Base-by-base conservation (phyloP, 2,113 vertebrate species). In the Myanophis thanlyinensis region DNA sequence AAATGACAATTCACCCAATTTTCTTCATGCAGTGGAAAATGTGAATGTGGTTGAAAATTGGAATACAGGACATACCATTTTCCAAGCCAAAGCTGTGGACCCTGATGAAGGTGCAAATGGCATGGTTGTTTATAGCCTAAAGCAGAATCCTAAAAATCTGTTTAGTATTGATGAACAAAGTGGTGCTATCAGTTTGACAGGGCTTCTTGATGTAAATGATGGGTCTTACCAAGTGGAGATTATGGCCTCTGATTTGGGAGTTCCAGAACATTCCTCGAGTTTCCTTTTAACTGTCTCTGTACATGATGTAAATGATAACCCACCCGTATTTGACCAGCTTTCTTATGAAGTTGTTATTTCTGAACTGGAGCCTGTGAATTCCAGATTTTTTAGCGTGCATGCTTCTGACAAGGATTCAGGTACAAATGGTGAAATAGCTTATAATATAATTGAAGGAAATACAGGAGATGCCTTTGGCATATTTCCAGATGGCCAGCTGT, bases 401-500 rank as follows among this genome's bases (percentile, higher is more conserved):
- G 99, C 99, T 96, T 98, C 98, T 0, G 99, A 99, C 97, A 98
- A 98, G 96, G 99, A 99, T 95, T 98, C 99, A 0, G 99, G 99
- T 48, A 97, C 98, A 3, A 99, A 99, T 0, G 99, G 99, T 15
- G 99, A 99, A 97, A 98, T 99, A 88, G 98, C 98, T 80, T 99
- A 99, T 56, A 97, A 97, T 92, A 99, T 99, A 87, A 96, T 94
- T n/a, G 98, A 98, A 91, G 99, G 99, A 90, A 99, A 99, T 96
- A 96, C 96, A 0, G 98, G 98, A 49, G 98, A 99, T 30, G 98
- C 98, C 95, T 99, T 99, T 97, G 99, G 99, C 54, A 98, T 99
- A 96, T 99, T 99, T 91, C 99, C 99, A 30, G 99, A 99, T 56
- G 99, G 99, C 0, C 99, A 99, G 93, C 91, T 99, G 95, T 99